Conservation (phyloP, 2,797 vertebrate species). For the Lacerta bilineata region DNA sequence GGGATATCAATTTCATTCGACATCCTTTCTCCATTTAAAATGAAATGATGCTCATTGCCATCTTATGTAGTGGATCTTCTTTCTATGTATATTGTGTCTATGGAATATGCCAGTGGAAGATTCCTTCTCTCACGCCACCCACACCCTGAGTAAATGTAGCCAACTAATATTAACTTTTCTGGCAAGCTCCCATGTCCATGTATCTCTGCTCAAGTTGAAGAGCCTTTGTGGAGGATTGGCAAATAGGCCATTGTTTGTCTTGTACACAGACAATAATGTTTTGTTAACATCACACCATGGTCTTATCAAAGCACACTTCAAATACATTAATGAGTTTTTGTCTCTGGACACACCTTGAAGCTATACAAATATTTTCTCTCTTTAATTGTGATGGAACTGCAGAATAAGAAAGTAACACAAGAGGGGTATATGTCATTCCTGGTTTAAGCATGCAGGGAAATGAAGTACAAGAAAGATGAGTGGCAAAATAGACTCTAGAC, state of each 20-base stretch:
- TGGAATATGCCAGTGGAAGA: neutral
- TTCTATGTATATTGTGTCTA: neutral
- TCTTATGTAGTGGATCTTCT: neutral
- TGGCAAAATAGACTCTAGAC: neutral
- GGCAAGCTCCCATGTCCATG: neutral
- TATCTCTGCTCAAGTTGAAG: constrained; percentile 50
- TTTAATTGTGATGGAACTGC: constrained; percentile 23
- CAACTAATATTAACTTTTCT: constrained; percentile 51
- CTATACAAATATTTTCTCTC: constrained; percentile 30
- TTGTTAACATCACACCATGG: neutral
- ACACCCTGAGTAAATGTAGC: constrained; percentile 8
- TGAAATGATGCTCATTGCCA: constrained; percentile 56
- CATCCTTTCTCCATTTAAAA: constrained; percentile 34
- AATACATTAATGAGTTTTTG: constrained; percentile 21
- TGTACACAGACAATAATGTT: constrained; percentile 38
- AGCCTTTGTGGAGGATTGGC: constrained; percentile 50
- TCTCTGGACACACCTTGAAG: constrained; percentile 26
- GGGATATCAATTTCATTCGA: too few relatives aligned
- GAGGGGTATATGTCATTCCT: too few relatives aligned
- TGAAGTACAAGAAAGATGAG: neutral
- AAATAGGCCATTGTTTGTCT: constrained; percentile 35
- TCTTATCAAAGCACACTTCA: constrained; percentile 28
- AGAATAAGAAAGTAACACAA: neutral
- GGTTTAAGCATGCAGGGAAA: neutral
- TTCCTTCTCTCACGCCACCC: neutral